Base-by-base conservation (phyloP, 2,113 vertebrate genomes). In the Coryphaenoides rupestris region DNA sequence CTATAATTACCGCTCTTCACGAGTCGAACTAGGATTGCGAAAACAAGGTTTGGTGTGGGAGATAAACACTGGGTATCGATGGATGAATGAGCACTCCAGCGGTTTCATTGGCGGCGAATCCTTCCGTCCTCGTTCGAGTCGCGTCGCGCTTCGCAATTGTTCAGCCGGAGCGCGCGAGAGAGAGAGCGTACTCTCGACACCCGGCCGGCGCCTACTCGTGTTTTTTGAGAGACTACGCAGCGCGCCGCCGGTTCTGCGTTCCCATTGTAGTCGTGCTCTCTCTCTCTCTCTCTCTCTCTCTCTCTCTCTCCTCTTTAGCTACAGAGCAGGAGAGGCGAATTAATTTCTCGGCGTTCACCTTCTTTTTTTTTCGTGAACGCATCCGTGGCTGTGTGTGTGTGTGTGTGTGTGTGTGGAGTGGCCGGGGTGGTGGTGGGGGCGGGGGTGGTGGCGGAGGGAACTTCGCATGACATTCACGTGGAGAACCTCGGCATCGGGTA, bases 241-340 rank as follows among this genome's bases (percentile, higher is more conserved):
- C 61, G 67, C n/a, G 23, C 59, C 55, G 68, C n/a, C n/a, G n/a
- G n/a, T 19, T 60, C 17, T 58, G 68, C 58, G 17, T 19, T 75
- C 49, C 65, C 47, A 52, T 60, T 69, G 23, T 60, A 71, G 69
- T 69, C 69, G 62, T n/a, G n/a, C n/a, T n/a, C n/a, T n/a, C n/a
- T n/a, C n/a, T n/a, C n/a, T n/a, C n/a, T n/a, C n/a, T n/a, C n/a
- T n/a, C n/a, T n/a, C n/a, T n/a, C n/a, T n/a, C n/a, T n/a, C n/a
- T n/a, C n/a, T n/a, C n/a, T n/a, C 66, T 75, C 55, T 58, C 33
- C 19, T 22, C 55, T 26, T 65, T 22, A 10, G 45, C 56, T 21
- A 63, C 21, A 24, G 57, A 63, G 55, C 19, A 14, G 47, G n/a
- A 68, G 65, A 26, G 23, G 52, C n/a, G 21, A 28, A 60, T 64